Base-by-base conservation (phyloP, 2,888 invertebrate genomes). In the Margaritifera margaritifera region DNA sequence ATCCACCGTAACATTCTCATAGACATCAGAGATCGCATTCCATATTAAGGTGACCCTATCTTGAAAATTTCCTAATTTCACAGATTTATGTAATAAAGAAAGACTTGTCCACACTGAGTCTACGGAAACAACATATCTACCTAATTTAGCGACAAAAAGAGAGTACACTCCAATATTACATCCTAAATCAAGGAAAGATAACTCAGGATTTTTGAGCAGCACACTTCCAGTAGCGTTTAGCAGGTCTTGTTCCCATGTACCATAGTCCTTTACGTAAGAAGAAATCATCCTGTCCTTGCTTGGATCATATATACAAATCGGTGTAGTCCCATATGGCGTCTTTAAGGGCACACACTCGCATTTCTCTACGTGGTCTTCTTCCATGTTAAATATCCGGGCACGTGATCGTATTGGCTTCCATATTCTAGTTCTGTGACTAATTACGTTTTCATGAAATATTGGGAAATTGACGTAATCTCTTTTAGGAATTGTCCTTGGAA, bases 101-200 rank as follows among this genome's bases (percentile, higher is more conserved):
- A 84, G 31, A 66, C 74, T 80, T 19, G 66, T 61, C 11, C 59
- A 56, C 4, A 80, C 55, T 11, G 77, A 69, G 54, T 83, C 83
- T 5, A 83, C 64, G 15, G 81, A 72, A 18, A 81, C 64, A 15
- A 80, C 80, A 25, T 56, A 61, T 15, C 72, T 67, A 6, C 83
- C 82, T 19, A 81, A 61, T 55, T 74, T 78, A 2, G 80, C 74
- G n/a, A 69, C 74, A 62, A 73, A 80, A 11, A 83, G 27, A 19
- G 78, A 77, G 55, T 77, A 83, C 19, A 78, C 80, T 4, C 83
- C 83, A 24, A 83, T 74, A 66, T 82, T 82, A 56, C 79, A 80
- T 0, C 82, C 82, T 54, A 82, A 52, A 64, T 83, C 83, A 52
- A 83, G 25, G 56, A 81, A 76, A 3, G 69, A 62, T 20, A 75